A percentile compares a stretch with the other conserved stretches of the same genome.
Conservation (phyloP, 1,140 invertebrate species). For the Daktulosphaira vitifoliae region DNA sequence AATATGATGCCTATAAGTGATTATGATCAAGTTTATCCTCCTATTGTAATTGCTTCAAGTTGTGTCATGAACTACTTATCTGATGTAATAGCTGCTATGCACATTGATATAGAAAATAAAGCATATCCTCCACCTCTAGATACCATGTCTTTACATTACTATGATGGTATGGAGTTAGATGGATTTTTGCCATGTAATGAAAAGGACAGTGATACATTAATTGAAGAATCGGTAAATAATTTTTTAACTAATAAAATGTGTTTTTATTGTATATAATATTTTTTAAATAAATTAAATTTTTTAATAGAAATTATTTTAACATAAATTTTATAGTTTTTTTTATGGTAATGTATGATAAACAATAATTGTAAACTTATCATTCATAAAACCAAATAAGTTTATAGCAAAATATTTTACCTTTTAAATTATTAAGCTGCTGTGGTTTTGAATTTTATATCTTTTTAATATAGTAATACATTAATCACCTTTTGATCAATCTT, state of each 20-base stretch:
- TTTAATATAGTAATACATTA: too few relatives aligned
- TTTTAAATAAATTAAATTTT: not conserved
- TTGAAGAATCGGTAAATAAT: conserved; percentile 23
- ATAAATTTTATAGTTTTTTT: too few relatives aligned
- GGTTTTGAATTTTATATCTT: too few relatives aligned
- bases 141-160: conserved; percentile 14
- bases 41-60: conserved; percentile 18
- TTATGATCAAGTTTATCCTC: not conserved
- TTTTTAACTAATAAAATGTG: not conserved
- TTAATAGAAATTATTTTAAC: not conserved
- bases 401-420: too few relatives aligned
- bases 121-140: conserved; percentile 1
- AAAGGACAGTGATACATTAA: not conserved
- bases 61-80: conserved; percentile 20
- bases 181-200: conserved; percentile 21
- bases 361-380: too few relatives aligned
- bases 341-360: too few relatives aligned
- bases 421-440: too few relatives aligned
- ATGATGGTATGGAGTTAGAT: conserved; percentile 27
- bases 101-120: not conserved
- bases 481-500: too few relatives aligned
- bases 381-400: too few relatives aligned
- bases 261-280: too few relatives aligned
- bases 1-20: not conserved
- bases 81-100: conserved; percentile 12